A percentile compares a stretch with the other conserved stretches of the same genome.
These are phyloP conservation scores for Pantala flavescens DNA, from an alignment of 1,140 invertebrate genomes.

Conservation along the genomic window DNA sequence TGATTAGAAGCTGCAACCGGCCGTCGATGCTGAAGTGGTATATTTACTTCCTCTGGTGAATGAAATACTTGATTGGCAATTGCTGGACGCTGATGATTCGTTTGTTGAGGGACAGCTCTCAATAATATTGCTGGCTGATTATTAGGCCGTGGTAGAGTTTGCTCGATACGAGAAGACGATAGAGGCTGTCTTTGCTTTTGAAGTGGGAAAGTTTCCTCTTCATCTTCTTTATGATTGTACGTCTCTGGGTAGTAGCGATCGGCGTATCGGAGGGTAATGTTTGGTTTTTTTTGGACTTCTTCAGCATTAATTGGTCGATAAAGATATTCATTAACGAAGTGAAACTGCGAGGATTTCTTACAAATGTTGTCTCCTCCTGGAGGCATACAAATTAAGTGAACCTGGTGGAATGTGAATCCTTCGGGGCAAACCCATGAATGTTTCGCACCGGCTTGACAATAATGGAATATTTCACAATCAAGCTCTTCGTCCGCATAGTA, in stretches of 20 bases:
- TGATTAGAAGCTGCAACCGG: constrained; percentile 30
- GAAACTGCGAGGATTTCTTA: constrained; percentile 76
- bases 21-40: constrained; percentile 63
- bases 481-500: constrained; percentile 86
- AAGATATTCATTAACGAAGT: constrained; percentile 86
- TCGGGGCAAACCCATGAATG: constrained; percentile 91
- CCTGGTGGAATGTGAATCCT: constrained; percentile 85
- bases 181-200: constrained; percentile 19
- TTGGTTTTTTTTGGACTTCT: constrained; percentile 66
- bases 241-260: constrained; percentile 70
- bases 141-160: constrained; percentile 12
- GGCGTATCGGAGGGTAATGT: constrained; percentile 72
- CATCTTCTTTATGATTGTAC: constrained; percentile 48
- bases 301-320: constrained; percentile 78
- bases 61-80: constrained; percentile 53
- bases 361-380: constrained; percentile 80
- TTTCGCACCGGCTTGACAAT: constrained; percentile 79
- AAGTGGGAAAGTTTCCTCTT: constrained; percentile 41
- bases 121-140: neutral
- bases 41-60: constrained; percentile 75
- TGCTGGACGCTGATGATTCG: neutral
- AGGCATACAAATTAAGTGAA: constrained; percentile 88
- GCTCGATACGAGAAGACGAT: constrained; percentile 18
- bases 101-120: neutral
- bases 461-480: constrained; percentile 86